phyloP scores from a whole-genome alignment of 2,888 invertebrate genomes.

The Lasioglossum pauxillum region DNA sequence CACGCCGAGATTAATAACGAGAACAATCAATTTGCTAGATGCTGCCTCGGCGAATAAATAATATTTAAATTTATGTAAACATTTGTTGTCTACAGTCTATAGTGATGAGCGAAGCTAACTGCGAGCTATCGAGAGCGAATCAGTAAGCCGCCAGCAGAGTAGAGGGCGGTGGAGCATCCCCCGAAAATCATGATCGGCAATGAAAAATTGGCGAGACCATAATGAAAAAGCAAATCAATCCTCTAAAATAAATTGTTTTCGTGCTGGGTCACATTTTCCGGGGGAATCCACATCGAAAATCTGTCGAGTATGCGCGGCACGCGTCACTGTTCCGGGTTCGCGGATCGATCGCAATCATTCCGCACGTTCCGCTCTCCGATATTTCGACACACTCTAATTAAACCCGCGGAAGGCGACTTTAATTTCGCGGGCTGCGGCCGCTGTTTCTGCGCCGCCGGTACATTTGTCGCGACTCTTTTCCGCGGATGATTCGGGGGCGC shows the following conservation, averaged over 20 bases:
- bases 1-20: background rate
- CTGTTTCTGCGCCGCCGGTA: slow-evolving; percentile 22
- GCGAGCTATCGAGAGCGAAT: background rate
- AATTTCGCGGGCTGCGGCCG: slow-evolving; percentile 37
- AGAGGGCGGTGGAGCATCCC: background rate
- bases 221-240: slow-evolving; percentile 35
- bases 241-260: slow-evolving; percentile 37
- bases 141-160: background rate
- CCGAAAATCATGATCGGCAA: background rate
- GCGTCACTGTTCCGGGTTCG: slow-evolving; percentile 13
- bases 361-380: slow-evolving; percentile 31
- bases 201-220: background rate
- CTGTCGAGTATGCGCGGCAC: slow-evolving; percentile 33
- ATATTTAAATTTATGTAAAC: background rate
- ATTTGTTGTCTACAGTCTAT: background rate
- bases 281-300: slow-evolving; percentile 25
- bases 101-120: background rate
- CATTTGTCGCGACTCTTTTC: background rate
- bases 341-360: slow-evolving; percentile 54
- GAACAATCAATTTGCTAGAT: background rate
- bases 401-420: slow-evolving; percentile 55
- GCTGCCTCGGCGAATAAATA: background rate
- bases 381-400: slow-evolving; percentile 54
- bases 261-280: slow-evolving; percentile 37
- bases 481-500: background rate